Evolutionary conservation across 2,888 invertebrate genomes (phyloP).

Genomic region (Idaea aversata): DNA sequence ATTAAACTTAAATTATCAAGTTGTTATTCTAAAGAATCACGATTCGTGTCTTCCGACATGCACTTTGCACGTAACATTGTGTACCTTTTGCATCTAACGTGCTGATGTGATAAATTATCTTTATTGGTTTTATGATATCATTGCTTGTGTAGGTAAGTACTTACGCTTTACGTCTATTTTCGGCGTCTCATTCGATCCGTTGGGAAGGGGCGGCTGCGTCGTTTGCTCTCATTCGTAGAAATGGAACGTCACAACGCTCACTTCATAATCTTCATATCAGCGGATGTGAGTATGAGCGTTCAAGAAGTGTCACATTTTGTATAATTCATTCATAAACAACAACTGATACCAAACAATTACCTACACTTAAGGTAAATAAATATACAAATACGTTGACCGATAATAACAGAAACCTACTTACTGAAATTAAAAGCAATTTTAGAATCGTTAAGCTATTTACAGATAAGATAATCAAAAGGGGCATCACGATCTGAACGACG

Average conservation of each 20-base stretch:
- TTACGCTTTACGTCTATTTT: constrained; percentile 54
- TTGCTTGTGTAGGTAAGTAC: constrained; percentile 35
- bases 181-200: constrained; percentile 45
- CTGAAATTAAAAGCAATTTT: not conserved
- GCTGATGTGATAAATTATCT: constrained; percentile 29
- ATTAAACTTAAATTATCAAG: constrained; percentile 1
- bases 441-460: not conserved
- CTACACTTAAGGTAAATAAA: constrained; percentile 4
- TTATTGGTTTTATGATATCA: constrained; percentile 38
- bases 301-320: constrained; percentile 31
- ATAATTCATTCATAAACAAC: constrained; percentile 39
- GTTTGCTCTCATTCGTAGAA: constrained; percentile 46
- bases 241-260: constrained; percentile 29
- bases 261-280: constrained; percentile 25
- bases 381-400: not conserved
- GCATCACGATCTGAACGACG: constrained; percentile 18
- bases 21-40: constrained; percentile 10
- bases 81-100: constrained; percentile 22
- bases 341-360: constrained; percentile 17
- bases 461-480: constrained; percentile 23
- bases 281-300: constrained; percentile 24
- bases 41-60: constrained; percentile 17
- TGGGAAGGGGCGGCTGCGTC: constrained; percentile 39
- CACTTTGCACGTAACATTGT: constrained; percentile 15
- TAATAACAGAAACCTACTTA: not conserved